Evolutionary conservation across 2,888 invertebrate genomes (phyloP).

Genomic region (Parasteatoda lunata): DNA sequence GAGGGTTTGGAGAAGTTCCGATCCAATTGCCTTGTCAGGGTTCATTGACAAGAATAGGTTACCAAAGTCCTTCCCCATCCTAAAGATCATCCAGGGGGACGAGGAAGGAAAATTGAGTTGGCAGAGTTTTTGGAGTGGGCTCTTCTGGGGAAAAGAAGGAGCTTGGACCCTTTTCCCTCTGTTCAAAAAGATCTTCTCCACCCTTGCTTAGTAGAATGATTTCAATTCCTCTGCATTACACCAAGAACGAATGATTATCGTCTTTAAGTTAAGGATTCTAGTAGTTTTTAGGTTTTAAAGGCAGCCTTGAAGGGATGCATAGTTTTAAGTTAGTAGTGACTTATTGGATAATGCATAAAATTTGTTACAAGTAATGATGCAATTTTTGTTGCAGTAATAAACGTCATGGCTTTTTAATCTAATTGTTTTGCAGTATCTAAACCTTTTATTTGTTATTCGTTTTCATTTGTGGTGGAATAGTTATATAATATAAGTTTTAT

Average conservation of each 20-base stretch:
- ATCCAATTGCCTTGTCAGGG: constrained; percentile 56
- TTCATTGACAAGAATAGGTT: constrained; percentile 57
- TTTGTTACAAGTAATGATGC: no score
- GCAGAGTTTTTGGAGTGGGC: constrained; percentile 29
- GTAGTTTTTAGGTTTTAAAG: no score
- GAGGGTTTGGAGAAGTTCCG: constrained; percentile 27
- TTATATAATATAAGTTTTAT: no score
- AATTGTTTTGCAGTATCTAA: no score
- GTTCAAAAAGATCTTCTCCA: background rate
- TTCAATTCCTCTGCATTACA: constrained; percentile 15
- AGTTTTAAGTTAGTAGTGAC: no score
- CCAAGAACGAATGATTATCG: constrained; percentile 25
- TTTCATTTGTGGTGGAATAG: no score
- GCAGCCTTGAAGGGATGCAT: no score
- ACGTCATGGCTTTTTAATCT: no score
- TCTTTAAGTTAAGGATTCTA: constrained; percentile 10
- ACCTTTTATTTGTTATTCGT: no score
- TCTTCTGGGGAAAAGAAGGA: constrained; percentile 19
- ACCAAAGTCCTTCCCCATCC: constrained; percentile 4
- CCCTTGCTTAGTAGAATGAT: background rate
- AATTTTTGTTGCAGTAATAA: no score
- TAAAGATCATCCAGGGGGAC: constrained; percentile 44
- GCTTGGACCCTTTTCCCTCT: constrained; percentile 5
- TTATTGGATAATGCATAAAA: no score
- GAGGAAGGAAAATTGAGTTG: constrained; percentile 64